A percentile compares a stretch with the other conserved stretches of the same genome.
phyloP scores from a whole-genome alignment of 1,140 invertebrate genomes.

The Orius insidiosus region DNA sequence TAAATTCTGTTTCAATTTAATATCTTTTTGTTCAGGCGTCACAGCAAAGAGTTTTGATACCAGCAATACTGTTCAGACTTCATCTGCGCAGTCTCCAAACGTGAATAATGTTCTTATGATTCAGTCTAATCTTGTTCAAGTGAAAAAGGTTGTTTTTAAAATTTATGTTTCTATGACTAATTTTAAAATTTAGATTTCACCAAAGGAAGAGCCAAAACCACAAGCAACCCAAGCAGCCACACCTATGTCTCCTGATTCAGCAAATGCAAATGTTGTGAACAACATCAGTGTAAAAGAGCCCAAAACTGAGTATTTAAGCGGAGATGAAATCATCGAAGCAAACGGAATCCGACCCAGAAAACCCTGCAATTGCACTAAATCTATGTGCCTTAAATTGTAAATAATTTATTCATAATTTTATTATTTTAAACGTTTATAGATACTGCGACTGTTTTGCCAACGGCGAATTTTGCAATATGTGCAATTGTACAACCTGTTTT shows the following conservation, averaged over 20 bases:
- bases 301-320: slow-evolving; percentile 4
- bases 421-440: slow-evolving; percentile 27
- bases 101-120: background rate
- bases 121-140: too few relatives aligned
- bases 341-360: slow-evolving; percentile 67
- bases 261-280: background rate
- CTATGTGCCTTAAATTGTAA: slow-evolving; percentile 91
- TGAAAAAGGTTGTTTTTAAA: too few relatives aligned
- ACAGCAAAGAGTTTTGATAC: background rate
- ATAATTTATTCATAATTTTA: slow-evolving; percentile 22
- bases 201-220: background rate
- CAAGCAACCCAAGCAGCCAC: background rate
- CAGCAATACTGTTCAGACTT: background rate
- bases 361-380: slow-evolving; percentile 98
- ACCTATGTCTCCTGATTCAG: too few relatives aligned
- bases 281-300: background rate
- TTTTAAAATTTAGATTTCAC: too few relatives aligned
- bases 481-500: slow-evolving; percentile 95
- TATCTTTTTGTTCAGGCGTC: background rate
- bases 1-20: background rate
- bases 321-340: slow-evolving; percentile 26
- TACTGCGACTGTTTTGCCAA: slow-evolving; percentile 99
- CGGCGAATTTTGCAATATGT: slow-evolving; percentile 96
- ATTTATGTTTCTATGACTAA: too few relatives aligned
- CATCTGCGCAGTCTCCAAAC: background rate